Percentiles rank a stretch among this genome's conserved stretches.
These are phyloP conservation scores for Papilio protenor DNA, from an alignment of 2,888 invertebrate genomes.

Conservation along the genomic window DNA sequence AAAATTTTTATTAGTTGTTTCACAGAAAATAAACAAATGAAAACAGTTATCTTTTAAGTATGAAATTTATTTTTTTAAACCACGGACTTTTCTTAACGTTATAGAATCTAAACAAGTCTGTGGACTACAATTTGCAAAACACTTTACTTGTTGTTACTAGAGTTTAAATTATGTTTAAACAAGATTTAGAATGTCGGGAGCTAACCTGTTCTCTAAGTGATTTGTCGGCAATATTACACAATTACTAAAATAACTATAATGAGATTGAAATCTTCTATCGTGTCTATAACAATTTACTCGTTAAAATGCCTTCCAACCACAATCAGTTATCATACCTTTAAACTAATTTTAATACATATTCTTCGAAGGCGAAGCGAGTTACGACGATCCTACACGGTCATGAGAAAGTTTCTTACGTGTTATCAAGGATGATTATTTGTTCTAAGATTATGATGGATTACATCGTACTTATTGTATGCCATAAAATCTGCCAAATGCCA, in stretches of 20 bases:
- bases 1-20: neutral
- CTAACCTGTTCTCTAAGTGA: constrained; percentile 4
- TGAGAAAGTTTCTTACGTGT: constrained; percentile 6
- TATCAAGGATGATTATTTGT: neutral
- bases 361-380: constrained; percentile 4
- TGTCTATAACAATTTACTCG: constrained; percentile 20
- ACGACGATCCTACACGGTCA: neutral
- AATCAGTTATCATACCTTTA: constrained; percentile 21
- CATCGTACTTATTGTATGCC: neutral
- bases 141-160: neutral
- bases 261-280: constrained; percentile 1
- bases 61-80: neutral
- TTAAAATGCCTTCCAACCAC: constrained; percentile 25
- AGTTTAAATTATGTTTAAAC: constrained; percentile 1
- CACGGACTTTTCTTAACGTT: neutral
- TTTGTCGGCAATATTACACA: constrained; percentile 15
- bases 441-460: neutral
- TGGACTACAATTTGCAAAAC: constrained; percentile 2
- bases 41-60: neutral
- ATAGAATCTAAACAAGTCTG: neutral
- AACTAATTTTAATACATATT: constrained; percentile 21
- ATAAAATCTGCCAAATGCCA: neutral
- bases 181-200: constrained; percentile 1
- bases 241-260: constrained; percentile 24
- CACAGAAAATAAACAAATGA: too few relatives aligned